Percentiles rank a stretch among this genome's conserved stretches.
These are phyloP conservation scores for Hypocryptadius cinnamomeus DNA, from an alignment of 2,113 vertebrate species.

Conservation along the genomic window DNA sequence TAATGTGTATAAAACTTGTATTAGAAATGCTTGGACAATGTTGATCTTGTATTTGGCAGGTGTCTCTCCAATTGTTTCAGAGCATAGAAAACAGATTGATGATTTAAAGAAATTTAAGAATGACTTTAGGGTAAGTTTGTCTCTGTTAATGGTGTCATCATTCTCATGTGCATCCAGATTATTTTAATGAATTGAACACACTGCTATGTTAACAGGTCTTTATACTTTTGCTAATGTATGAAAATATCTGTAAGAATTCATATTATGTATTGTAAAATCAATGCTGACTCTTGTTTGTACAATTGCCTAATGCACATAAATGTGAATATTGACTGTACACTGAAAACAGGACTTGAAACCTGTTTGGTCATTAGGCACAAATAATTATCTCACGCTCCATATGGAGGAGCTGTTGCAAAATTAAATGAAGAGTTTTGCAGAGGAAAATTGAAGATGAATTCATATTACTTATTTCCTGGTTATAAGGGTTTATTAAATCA, in stretches of 20 bases:
- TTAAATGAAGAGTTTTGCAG: background rate
- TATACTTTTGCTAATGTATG: background rate
- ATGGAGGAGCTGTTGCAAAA: constrained; percentile 5
- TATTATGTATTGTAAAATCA: background rate
- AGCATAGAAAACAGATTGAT: constrained; percentile 98
- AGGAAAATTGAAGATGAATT: background rate
- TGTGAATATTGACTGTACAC: background rate
- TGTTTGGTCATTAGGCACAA: background rate
- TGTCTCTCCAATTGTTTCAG: constrained; percentile 83
- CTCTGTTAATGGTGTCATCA: background rate
- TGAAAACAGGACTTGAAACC: background rate
- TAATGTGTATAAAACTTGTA: background rate
- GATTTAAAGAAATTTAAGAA: constrained; percentile 99
- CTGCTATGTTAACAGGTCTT: background rate
- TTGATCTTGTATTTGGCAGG: constrained; percentile 68
- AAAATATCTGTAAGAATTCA: background rate
- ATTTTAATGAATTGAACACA: background rate
- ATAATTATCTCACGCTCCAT: background rate
- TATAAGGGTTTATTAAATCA: constrained; percentile 1
- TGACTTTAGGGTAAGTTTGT: constrained; percentile 92
- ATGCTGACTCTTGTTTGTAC: background rate
- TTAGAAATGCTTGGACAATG: background rate
- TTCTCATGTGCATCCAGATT: background rate
- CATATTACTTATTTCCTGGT: background rate
- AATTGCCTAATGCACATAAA: background rate